Evolutionary conservation across 2,888 invertebrate genomes (phyloP), one percentile per base, ranked within the genome.

Genomic region (Eupithecia centaureata): DNA sequence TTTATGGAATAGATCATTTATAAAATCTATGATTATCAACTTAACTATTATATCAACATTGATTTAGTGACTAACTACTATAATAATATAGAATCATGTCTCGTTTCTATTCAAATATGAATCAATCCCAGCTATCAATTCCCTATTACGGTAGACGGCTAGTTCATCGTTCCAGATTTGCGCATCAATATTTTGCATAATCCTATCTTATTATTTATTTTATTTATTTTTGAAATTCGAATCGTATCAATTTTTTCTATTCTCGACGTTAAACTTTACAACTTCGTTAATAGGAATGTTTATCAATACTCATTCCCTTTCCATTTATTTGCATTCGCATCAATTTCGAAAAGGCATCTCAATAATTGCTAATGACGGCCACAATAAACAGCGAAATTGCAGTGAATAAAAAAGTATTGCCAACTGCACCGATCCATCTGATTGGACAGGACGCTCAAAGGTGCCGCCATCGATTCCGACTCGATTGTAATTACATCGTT

Each of bases 391-490:
- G 35, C 25, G 28, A 65, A 69, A 69, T 65, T 60, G 57, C 65
- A 60, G 25, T 30, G 28, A 62, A 57, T 60, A 28, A 65, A 58
- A 66, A 69, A 70, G 62, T 54, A 52, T 18, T 28, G 60, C 54
- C 60, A 57, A 64, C 52, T 30, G 25, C 60, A 63, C 51, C 62
- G 52, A 66, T 61, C 70, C 67, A 66, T 58, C 71, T 71, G 74
- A 81, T 79, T 81, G 78, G 79, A 69, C 76, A 74, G 76, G 81
- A 81, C 81, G 81, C 76, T 79, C 90, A 89, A 90, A 84, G 82
- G 77, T 65, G 73, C 80, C 80, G 78, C 70, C 76, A 78, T 81
- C 81, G 83, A 83, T 84, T 82, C 73, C 65, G 71, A 70, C 72
- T 71, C 77, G 73, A 76, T 82, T 78, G 82, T 83, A 84, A 88